Evolutionary conservation across 2,113 vertebrate genomes (phyloP), one percentile per base, ranked within the genome.

Genomic region (Ariopsis seemanni): DNA sequence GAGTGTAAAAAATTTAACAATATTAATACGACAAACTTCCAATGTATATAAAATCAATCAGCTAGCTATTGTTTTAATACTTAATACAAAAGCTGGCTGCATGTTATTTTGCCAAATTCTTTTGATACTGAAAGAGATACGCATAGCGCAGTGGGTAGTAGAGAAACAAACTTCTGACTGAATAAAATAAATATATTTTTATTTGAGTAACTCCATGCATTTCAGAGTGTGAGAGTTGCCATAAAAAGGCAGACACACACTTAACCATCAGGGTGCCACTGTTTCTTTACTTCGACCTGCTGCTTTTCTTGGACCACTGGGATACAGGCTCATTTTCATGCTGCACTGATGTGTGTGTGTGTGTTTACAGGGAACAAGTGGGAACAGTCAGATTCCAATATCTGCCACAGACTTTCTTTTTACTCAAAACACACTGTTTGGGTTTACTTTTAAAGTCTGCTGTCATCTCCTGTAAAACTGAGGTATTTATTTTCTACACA

Each of bases 181-280:
- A 53, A 86, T 53, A 58, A 79, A 69, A 53, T 57, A 86, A 80
- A 86, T 67, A 62, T 25, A 48, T 86, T 42, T 86, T 80, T 25
- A 67, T 25, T 58, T 57, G 74, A 81, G 57, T 18, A 42, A 80
- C 60, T 67, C 50, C 10, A 67, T 60, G 67, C 3, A 71, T 58
- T n/a, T 58, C 20, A 42, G n/a, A 22, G 63, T n/a, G 27, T 71
- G 77, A 71, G 77, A 55, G n/a, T 34, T 4, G 25, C 67, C 80
- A 65, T 83, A 60, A 75, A 42, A 58, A 83, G 42, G 55, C 80
- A 34, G 67, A 63, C 78, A 81, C 4, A 62, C 85, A 86, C 63
- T 80, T 57, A 57, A 71, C 77, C 77, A 58, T 65, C 62, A 71
- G 77, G 77, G 78, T 27, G 12, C 52, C 22, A 42, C 18, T 15